Base-by-base conservation (phyloP, 1,140 invertebrate genomes). In the Pseudomyrmex sp. region DNA sequence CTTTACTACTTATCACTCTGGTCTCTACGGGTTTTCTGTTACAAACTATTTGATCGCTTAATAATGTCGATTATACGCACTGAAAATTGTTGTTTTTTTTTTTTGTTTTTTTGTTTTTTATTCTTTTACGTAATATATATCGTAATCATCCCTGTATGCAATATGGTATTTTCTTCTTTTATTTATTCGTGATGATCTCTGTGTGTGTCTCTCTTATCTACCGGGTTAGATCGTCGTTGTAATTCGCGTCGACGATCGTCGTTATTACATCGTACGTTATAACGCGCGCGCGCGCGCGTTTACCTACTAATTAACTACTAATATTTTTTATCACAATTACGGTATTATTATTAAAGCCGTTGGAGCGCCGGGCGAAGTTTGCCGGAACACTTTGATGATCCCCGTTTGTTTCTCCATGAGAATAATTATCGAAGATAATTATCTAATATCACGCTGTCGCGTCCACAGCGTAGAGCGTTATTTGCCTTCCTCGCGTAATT, bases 241-340 rank as follows among this genome's bases (percentile, higher is more conserved):
- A 63, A 82, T 82, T 20, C 72, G 73, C 73, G 26, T 80, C 82
- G 63, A 82, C 65, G 76, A 80, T 82, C 77, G 50, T 35, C 35
- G 5, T 35, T 7, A 35, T 84, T 84, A 83, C 66, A 61, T 66
- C 83, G 50, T 50, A 52, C 26, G 63, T 66, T 48, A 72, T 35
- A 7, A 35, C 35, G 35, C 35, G 35, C 35, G 35, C 35, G 35
- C 4, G 35, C 35, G 35, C 35, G 35, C 61, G 61, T 85, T 76
- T 84, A 68, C 12, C 72, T 63, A 83, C 82, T 85, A 83, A 85
- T 85, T 83, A 85, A 83, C 77, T 82, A 82, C 35, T 35, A 35
- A 35, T 35, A 35, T 35, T 69, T 72, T 84, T 91, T 91, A 91
- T 91, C 90, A 91, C 90, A 91, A 90, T 82, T 91, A 89, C 83